phyloP scores from a whole-genome alignment of 1,140 invertebrate species.

The Condylostylus longicornis region DNA sequence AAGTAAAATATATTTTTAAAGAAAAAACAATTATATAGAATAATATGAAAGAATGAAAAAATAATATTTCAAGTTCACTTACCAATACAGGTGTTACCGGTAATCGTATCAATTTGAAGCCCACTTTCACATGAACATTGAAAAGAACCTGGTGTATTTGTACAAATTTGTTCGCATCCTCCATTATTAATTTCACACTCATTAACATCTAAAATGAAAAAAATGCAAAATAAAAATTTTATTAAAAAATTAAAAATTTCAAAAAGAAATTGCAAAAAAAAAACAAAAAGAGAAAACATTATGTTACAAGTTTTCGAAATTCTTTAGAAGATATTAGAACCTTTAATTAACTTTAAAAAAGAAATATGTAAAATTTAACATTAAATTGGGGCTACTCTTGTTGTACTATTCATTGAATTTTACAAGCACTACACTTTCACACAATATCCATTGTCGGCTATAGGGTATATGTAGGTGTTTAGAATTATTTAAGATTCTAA shows the following conservation, averaged over 20 bases:
- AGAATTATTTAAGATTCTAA: no score
- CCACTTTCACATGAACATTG: conserved; percentile 50
- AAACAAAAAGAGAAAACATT: neutral
- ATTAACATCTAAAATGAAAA: conserved; percentile 46
- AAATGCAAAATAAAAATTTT: neutral
- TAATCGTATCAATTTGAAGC: conserved; percentile 18
- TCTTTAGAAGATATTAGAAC: no score
- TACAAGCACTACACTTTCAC: no score
- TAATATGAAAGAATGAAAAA: neutral
- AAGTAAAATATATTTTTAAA: neutral
- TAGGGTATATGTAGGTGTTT: no score
- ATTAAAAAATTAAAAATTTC: neutral
- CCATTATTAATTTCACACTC: conserved; percentile 58
- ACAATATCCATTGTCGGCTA: no score
- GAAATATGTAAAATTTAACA: no score
- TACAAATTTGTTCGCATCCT: conserved; percentile 42
- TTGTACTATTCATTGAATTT: no score
- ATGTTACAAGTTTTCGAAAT: neutral
- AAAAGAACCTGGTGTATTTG: conserved; percentile 55
- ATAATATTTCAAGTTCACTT: conserved; percentile 6
- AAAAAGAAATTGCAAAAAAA: neutral
- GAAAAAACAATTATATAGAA: no score
- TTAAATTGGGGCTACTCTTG: no score
- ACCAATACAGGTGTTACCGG: conserved; percentile 29
- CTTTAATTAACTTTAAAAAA: no score